Conservation (phyloP, 37 sponge, comb jelly and placozoan species). For the Eunapius fragilis region DNA sequence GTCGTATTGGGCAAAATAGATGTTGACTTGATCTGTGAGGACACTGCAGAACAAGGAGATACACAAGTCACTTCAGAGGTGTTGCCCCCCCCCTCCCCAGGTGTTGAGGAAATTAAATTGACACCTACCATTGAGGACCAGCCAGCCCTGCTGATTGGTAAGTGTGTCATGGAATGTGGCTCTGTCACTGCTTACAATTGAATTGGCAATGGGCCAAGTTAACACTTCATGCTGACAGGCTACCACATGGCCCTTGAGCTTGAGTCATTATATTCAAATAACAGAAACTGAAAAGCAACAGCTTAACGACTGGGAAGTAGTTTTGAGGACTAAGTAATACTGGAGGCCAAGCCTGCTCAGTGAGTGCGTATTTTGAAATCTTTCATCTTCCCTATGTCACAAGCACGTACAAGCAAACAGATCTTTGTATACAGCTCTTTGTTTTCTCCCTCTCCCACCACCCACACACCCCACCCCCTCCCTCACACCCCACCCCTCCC, state of each 20-base stretch:
- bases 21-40: not conserved
- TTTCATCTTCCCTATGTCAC: too few relatives aligned
- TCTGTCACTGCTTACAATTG: too few relatives aligned
- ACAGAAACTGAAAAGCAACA: too few relatives aligned
- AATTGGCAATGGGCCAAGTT: not conserved
- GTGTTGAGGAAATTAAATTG: not conserved
- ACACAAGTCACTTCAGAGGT: not conserved
- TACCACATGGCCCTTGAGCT: too few relatives aligned
- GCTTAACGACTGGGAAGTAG: too few relatives aligned
- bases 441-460: not conserved
- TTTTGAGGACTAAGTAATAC: too few relatives aligned
- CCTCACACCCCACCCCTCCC: conserved; percentile 16
- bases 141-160: not conserved
- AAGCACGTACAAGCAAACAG: too few relatives aligned
- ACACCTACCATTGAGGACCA: not conserved
- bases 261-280: too few relatives aligned
- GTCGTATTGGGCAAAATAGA: not conserved
- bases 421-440: too few relatives aligned
- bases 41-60: not conserved
- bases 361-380: too few relatives aligned
- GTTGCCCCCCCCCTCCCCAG: not conserved
- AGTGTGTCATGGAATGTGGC: not conserved
- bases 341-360: too few relatives aligned
- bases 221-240: not conserved
- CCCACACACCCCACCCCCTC: conserved; percentile 2